phyloP scores from a whole-genome alignment of 1,140 invertebrate genomes.

The Drosophila lowei region DNA sequence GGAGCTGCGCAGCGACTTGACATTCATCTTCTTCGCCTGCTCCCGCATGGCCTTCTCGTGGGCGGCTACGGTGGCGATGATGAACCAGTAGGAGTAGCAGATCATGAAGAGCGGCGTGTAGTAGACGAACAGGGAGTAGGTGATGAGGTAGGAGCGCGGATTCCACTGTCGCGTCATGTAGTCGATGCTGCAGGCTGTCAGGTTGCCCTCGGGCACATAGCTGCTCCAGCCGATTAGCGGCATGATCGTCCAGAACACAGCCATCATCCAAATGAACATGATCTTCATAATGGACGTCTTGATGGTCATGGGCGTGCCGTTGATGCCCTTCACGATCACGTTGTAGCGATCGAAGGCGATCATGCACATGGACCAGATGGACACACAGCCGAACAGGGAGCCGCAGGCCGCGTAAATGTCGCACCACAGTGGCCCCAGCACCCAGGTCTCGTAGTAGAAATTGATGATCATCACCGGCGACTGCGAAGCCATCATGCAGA shows the following conservation, averaged over 20 bases:
- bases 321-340: constrained; percentile 91
- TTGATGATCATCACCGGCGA: constrained; percentile 93
- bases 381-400: constrained; percentile 91
- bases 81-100: constrained; percentile 91
- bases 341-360: constrained; percentile 94
- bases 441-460: constrained; percentile 94
- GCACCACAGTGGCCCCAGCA: constrained; percentile 91
- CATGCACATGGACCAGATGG: constrained; percentile 94
- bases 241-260: constrained; percentile 87
- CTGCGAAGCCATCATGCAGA: constrained; percentile 93
- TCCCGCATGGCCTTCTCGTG: constrained; percentile 92
- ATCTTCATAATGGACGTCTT: constrained; percentile 87
- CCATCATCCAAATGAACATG: constrained; percentile 88
- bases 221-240: constrained; percentile 88
- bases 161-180: constrained; percentile 88
- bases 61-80: constrained; percentile 89
- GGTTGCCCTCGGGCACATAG: constrained; percentile 93
- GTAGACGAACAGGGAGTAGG: constrained; percentile 88
- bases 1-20: constrained; percentile 88
- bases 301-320: constrained; percentile 87
- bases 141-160: constrained; percentile 87
- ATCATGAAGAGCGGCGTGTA: constrained; percentile 89
- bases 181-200: constrained; percentile 93
- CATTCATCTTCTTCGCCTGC: constrained; percentile 94
- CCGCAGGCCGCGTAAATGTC: constrained; percentile 91